phyloP scores from a whole-genome alignment of 2,888 invertebrate species.

The Sceliomorpha sp. region DNA sequence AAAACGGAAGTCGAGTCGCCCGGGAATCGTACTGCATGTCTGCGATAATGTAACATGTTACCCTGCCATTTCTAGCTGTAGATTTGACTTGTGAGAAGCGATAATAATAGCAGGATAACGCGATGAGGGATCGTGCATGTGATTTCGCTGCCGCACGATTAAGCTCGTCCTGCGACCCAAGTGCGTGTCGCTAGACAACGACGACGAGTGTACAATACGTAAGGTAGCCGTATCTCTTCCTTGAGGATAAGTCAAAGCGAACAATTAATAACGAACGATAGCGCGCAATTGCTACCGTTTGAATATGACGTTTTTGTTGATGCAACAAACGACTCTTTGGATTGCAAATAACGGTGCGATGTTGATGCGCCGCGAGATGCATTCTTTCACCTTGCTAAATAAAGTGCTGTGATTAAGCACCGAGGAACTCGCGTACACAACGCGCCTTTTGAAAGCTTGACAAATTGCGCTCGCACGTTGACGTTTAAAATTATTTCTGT shows the following conservation, averaged over 20 bases:
- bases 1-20: conserved; percentile 42
- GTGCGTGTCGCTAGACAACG: conserved; percentile 32
- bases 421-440: no score
- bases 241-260: conserved; percentile 29
- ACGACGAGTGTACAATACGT: conserved; percentile 25
- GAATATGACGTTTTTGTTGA: conserved; percentile 9
- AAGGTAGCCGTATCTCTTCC: conserved; percentile 26
- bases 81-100: conserved; percentile 53
- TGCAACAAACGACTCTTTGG: conserved; percentile 17
- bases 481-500: no score
- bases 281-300: conserved; percentile 9
- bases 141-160: conserved; percentile 34
- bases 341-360: conserved; percentile 18
- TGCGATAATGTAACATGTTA: conserved; percentile 47
- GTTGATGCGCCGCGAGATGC: background rate
- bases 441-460: no score
- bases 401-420: no score
- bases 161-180: conserved; percentile 23
- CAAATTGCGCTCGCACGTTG: no score
- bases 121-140: conserved; percentile 32
- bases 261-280: conserved; percentile 30
- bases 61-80: conserved; percentile 55
- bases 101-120: conserved; percentile 51
- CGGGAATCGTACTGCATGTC: conserved; percentile 35
- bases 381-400: no score